Conservation (phyloP, 2,797 vertebrate genomes). For the Melanotaenia parkinsoni region DNA sequence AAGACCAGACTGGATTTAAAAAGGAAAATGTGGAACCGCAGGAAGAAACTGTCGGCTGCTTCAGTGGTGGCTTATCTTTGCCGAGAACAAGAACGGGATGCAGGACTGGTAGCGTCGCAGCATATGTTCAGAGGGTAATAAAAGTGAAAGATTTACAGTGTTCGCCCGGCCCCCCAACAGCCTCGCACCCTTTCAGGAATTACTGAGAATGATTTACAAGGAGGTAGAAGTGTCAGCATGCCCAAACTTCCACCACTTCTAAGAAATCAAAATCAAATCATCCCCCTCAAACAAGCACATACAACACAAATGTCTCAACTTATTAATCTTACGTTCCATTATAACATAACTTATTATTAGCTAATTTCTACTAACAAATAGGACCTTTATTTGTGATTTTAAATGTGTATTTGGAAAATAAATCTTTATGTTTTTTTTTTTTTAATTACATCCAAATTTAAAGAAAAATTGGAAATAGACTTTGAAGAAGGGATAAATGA, state of each 20-base stretch:
- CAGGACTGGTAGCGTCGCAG: constrained; percentile 90
- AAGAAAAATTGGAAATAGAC: constrained; percentile 33
- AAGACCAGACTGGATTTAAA: constrained; percentile 23
- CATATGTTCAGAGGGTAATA: constrained; percentile 99
- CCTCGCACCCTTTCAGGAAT: constrained; percentile 98
- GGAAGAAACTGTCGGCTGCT: constrained; percentile 78
- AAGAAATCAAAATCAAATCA: constrained; percentile 66
- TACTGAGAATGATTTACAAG: constrained; percentile 99
- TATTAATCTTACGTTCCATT: constrained; percentile 11
- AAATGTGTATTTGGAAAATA: background rate
- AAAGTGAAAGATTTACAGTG: constrained; percentile 99
- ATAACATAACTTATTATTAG: background rate
- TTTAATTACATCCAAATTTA: constrained; percentile 10
- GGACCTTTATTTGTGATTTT: background rate
- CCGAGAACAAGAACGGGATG: constrained; percentile 83
- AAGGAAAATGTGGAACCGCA: constrained; percentile 55
- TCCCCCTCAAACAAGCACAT: constrained; percentile 24
- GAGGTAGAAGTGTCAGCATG: constrained; percentile 79
- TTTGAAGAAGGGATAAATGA: constrained; percentile 56
- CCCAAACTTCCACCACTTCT: constrained; percentile 74
- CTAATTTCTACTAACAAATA: background rate
- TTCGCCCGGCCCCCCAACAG: constrained; percentile 93
- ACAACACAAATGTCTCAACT: constrained; percentile 18
- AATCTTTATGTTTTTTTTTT: background rate
- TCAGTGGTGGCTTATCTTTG: constrained; percentile 82